These are phyloP conservation scores for Cistogaster globosa DNA, from an alignment of 2,888 invertebrate species.

Conservation along the genomic window DNA sequence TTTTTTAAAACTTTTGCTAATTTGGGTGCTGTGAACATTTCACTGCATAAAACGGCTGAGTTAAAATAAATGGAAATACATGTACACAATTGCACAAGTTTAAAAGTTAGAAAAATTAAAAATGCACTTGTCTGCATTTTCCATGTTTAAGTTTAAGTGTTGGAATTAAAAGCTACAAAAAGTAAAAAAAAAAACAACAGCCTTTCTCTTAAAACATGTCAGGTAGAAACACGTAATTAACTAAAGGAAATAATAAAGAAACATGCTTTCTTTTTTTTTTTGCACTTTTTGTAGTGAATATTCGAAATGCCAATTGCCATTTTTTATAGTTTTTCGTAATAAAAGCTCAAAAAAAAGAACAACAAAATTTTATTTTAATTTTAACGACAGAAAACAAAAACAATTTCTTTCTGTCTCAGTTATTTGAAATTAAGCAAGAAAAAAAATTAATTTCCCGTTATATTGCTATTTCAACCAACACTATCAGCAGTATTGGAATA, in stretches of 20 bases:
- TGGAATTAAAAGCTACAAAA: no score
- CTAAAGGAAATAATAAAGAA: slow-evolving; percentile 61
- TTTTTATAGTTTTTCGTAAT: slow-evolving; percentile 12
- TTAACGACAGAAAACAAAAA: slow-evolving; percentile 9
- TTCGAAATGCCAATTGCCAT: slow-evolving; percentile 26
- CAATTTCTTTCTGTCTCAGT: neutral
- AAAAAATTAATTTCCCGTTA: slow-evolving; percentile 48
- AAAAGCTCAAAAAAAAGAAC: slow-evolving; percentile 25
- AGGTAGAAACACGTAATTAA: slow-evolving; percentile 61
- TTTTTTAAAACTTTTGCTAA: slow-evolving; percentile 28
- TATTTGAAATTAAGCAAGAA: slow-evolving; percentile 15
- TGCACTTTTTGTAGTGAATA: slow-evolving; percentile 10
- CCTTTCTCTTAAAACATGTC: slow-evolving; percentile 49
- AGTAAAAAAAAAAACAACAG: neutral
- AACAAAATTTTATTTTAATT: slow-evolving; percentile 43
- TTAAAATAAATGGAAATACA: neutral
- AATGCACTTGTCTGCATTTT: neutral
- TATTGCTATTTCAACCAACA: slow-evolving; percentile 39
- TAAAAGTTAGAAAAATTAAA: no score
- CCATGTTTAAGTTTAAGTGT: neutral
- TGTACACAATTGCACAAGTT: no score
- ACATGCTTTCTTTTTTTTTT: slow-evolving; percentile 33
- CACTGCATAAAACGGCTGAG: neutral
- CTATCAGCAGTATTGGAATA: neutral
- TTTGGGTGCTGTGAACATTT: neutral